Evolutionary conservation across 2,113 vertebrate species (phyloP).

Genomic region (Mohoua ochrocephala): DNA sequence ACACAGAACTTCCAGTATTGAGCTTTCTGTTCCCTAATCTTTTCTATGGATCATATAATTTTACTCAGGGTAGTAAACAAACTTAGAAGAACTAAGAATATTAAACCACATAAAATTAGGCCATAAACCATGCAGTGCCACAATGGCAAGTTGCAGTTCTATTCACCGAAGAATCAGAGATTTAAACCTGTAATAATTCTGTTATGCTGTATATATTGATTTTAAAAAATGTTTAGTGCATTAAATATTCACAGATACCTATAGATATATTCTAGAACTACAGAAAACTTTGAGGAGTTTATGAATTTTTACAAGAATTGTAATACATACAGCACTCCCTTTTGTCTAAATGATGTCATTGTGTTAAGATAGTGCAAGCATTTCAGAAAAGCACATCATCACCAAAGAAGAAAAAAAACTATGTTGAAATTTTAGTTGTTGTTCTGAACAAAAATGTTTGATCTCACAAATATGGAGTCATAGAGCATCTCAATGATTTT

Average conservation of each 20-base stretch:
- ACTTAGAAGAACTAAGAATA: constrained; percentile 44
- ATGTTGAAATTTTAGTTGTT: background rate
- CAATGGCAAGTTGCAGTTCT: constrained; percentile 20
- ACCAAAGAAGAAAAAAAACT: background rate
- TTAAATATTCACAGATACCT: constrained; percentile 35
- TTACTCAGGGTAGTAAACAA: constrained; percentile 66
- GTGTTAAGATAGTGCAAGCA: background rate
- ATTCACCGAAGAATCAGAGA: constrained; percentile 47
- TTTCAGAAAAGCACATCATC: background rate
- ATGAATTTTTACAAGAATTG: background rate
- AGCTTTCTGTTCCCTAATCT: constrained; percentile 24
- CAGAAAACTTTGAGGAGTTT: background rate
- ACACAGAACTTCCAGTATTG: constrained; percentile 4
- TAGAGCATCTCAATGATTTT: background rate
- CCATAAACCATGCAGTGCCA: constrained; percentile 55
- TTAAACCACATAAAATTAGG: constrained; percentile 64
- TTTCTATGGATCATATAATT: constrained; percentile 62
- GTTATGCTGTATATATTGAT: background rate
- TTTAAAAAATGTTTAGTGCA: background rate
- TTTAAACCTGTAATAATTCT: constrained; percentile 61
- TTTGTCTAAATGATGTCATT: background rate
- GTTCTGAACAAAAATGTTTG: background rate
- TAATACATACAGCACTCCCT: background rate
- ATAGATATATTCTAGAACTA: background rate
- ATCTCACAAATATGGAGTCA: background rate